Evolutionary conservation across 2,113 vertebrate genomes (phyloP).

Genomic region (Dipodomys stephensi): DNA sequence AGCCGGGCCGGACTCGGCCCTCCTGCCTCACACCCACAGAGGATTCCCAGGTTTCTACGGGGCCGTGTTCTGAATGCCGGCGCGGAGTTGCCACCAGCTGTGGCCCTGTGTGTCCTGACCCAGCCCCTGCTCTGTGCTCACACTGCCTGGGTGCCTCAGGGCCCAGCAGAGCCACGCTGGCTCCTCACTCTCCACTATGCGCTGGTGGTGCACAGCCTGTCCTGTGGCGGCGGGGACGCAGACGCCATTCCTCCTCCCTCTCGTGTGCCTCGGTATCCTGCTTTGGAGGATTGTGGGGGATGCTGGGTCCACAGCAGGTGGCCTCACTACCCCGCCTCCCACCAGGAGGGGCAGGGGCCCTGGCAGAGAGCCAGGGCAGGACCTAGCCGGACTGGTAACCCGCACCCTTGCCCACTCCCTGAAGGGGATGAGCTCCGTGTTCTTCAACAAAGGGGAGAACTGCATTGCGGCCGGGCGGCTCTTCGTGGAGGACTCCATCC

Average conservation of each 20-base stretch:
- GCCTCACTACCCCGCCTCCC: background rate
- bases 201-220: too few relatives aligned
- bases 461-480: conserved; percentile 93
- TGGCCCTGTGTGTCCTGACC: too few relatives aligned
- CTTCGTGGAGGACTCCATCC: conserved; percentile 91
- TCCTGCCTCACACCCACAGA: too few relatives aligned
- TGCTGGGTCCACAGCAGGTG: background rate
- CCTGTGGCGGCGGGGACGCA: too few relatives aligned
- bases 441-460: conserved; percentile 96
- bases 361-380: background rate
- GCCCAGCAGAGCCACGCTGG: too few relatives aligned
- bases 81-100: too few relatives aligned
- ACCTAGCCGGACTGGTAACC: background rate
- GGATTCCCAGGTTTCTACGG: background rate
- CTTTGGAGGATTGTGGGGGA: too few relatives aligned
- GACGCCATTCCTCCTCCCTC: too few relatives aligned
- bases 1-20: too few relatives aligned
- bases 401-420: background rate
- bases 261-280: background rate
- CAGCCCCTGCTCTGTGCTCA: too few relatives aligned
- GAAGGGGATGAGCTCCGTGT: conserved; percentile 93
- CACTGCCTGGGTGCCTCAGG: too few relatives aligned
- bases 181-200: too few relatives aligned
- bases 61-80: background rate
- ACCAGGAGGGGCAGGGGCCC: background rate